Evolutionary conservation across 2,797 vertebrate species (phyloP).

Genomic region (Synaphobranchus kaupii): DNA sequence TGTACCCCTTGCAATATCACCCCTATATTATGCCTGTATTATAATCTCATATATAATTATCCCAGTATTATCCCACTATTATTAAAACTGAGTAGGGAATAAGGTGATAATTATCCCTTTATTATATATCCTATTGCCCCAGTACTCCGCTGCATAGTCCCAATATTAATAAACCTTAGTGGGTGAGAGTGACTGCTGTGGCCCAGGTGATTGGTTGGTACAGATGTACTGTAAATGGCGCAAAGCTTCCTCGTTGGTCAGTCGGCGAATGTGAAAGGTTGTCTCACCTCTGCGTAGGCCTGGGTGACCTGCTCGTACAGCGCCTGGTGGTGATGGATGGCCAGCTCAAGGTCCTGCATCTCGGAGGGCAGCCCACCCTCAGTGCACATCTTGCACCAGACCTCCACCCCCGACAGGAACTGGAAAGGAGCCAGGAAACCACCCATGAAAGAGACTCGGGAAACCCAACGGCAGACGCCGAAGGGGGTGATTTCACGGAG

Average conservation of each 20-base stretch:
- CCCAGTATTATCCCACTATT: neutral
- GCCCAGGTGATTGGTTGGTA: neutral
- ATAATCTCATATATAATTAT: too few species aligned
- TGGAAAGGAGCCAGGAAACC: slow-evolving; percentile 46
- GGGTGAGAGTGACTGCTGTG: neutral
- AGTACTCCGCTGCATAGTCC: neutral
- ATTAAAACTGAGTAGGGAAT: neutral
- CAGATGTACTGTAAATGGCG: neutral
- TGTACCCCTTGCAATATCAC: too few species aligned
- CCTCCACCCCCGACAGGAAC: slow-evolving; percentile 85
- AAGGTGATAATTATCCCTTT: neutral
- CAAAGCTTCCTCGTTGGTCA: neutral
- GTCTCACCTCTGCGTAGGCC: slow-evolving; percentile 83
- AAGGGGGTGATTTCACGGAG: neutral
- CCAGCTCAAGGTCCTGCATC: slow-evolving; percentile 83
- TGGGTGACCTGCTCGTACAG: slow-evolving; percentile 85
- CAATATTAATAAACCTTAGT: neutral
- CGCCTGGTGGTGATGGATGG: slow-evolving; percentile 84
- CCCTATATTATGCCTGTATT: too few species aligned
- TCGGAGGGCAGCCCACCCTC: slow-evolving; percentile 82
- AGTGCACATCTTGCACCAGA: slow-evolving; percentile 85
- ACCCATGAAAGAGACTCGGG: neutral
- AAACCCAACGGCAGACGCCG: neutral
- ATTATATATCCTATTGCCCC: neutral
- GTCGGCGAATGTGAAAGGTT: neutral